These are phyloP conservation scores for Cercocebus atys DNA, from an alignment of 2,113 vertebrate genomes.

Conservation along the genomic window DNA sequence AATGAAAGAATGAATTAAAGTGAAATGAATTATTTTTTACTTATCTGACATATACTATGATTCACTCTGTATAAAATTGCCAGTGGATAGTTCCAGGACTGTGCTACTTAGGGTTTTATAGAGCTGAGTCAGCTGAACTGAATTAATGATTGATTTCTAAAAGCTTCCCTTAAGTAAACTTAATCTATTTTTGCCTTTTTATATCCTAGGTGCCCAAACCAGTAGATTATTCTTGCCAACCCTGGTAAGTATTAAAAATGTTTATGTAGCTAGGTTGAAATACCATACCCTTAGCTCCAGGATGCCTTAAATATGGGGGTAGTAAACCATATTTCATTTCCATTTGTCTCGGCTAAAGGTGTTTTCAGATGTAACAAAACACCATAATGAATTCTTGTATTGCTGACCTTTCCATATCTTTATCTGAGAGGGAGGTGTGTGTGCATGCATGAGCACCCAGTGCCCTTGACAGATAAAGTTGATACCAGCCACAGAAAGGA, in stretches of 20 bases:
- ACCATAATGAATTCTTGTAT: background rate
- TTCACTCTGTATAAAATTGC: slow-evolving; percentile 48
- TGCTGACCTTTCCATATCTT: background rate
- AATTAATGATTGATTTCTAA: slow-evolving; percentile 75
- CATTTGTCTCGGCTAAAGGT: slow-evolving; percentile 37
- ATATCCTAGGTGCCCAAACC: slow-evolving; percentile 93
- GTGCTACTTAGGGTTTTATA: slow-evolving; percentile 60
- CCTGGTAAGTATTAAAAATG: slow-evolving; percentile 89
- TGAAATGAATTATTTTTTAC: slow-evolving; percentile 63
- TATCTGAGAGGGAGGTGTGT: background rate
- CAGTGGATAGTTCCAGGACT: slow-evolving; percentile 30
- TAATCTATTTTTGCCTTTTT: slow-evolving; percentile 74
- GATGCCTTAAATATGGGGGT: background rate
- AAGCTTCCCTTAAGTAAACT: slow-evolving; percentile 70
- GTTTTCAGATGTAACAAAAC: slow-evolving; percentile 36
- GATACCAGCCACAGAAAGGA: background rate
- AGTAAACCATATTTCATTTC: slow-evolving; percentile 52
- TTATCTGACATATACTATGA: slow-evolving; percentile 50
- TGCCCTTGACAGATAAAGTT: background rate
- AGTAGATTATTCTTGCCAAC: slow-evolving; percentile 94
- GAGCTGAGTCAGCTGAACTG: slow-evolving; percentile 69
- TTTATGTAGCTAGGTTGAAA: slow-evolving; percentile 66
- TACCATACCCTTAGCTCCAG: slow-evolving; percentile 35
- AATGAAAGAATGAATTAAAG: slow-evolving; percentile 73
- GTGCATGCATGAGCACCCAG: rapidly evolving